These are phyloP conservation scores for Hypsopygia costalis DNA, from an alignment of 2,888 invertebrate species.

Conservation along the genomic window DNA sequence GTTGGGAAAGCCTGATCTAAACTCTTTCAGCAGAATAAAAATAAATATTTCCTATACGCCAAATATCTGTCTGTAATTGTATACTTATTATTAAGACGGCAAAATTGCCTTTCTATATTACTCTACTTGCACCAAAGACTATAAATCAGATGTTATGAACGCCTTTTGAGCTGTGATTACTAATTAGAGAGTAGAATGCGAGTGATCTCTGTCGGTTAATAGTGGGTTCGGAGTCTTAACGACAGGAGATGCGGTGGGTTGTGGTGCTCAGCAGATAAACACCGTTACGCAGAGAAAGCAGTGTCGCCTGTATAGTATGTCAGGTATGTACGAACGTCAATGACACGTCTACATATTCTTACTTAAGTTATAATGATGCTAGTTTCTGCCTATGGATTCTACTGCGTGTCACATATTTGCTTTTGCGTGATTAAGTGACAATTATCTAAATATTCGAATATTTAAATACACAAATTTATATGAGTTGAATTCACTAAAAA, in stretches of 20 bases:
- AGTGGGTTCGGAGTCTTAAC: conserved; percentile 3
- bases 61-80: neutral
- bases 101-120: neutral
- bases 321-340: neutral
- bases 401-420: too few species aligned
- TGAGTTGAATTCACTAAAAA: too few species aligned
- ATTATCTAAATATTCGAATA: too few species aligned
- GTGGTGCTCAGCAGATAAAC: neutral
- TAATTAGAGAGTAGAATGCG: conserved; percentile 2
- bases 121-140: neutral
- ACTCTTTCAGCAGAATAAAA: too few species aligned
- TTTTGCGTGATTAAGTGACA: too few species aligned
- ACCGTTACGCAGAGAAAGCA: conserved; percentile 1
- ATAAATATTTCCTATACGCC: too few species aligned
- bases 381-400: too few species aligned
- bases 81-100: neutral
- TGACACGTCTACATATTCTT: too few species aligned
- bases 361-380: too few species aligned
- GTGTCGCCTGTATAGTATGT: neutral
- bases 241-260: conserved; percentile 2
- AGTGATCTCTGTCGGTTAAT: neutral
- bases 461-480: too few species aligned
- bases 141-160: neutral
- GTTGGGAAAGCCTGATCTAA: too few species aligned
- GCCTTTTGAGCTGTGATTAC: neutral